phyloP scores from a whole-genome alignment of 2,113 vertebrate genomes.

The Saccopteryx bilineata region DNA sequence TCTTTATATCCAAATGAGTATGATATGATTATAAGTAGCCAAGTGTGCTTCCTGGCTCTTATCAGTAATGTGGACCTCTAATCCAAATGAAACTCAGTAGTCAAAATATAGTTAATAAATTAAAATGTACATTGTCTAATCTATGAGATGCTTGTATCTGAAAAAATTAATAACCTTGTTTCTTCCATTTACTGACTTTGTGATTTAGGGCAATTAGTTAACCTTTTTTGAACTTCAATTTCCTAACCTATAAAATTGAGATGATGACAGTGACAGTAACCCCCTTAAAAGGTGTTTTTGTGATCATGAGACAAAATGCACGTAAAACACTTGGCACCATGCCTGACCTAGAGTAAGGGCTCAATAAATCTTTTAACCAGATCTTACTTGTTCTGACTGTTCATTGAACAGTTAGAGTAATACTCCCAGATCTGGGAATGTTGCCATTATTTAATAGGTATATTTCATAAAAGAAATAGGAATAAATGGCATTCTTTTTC shows the following conservation, averaged over 20 bases:
- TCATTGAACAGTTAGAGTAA: not conserved
- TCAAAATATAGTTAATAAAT: not conserved
- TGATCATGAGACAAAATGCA: not conserved
- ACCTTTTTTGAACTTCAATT: not conserved
- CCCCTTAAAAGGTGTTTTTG: not conserved
- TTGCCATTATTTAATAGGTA: constrained; percentile 12
- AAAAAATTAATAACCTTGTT: not conserved
- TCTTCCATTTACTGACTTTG: constrained; percentile 3
- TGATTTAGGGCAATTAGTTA: constrained; percentile 13
- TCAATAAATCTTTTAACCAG: constrained; percentile 12
- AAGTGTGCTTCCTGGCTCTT: not conserved
- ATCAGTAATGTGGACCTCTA: not conserved
- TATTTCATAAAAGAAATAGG: constrained; percentile 15
- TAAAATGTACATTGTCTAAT: not conserved
- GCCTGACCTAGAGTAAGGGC: not conserved
- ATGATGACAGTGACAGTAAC: not conserved
- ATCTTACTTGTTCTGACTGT: not conserved
- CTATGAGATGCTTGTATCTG: not conserved
- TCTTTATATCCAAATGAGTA: not conserved
- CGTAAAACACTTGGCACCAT: not conserved
- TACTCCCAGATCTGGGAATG: not conserved
- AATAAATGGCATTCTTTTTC: not conserved
- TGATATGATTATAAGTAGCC: constrained; percentile 27
- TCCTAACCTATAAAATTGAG: not conserved
- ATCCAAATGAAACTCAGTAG: constrained; percentile 7